Conservation (phyloP, 2,113 vertebrate species). For the Tenrec ecaudatus region DNA sequence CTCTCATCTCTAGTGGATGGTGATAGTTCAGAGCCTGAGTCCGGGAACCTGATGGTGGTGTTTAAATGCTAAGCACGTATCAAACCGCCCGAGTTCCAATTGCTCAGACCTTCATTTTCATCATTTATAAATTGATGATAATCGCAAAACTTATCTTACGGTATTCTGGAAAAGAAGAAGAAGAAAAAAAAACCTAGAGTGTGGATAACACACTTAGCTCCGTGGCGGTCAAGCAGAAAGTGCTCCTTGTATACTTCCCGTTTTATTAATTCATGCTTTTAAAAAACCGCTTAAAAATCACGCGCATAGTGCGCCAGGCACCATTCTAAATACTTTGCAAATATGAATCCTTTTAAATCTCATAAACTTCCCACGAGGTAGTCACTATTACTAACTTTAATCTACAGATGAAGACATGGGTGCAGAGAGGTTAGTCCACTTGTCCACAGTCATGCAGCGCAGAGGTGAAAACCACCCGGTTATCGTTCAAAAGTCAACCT, state of each 20-base stretch:
- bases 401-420: neutral
- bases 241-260: neutral
- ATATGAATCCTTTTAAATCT: neutral
- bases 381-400: neutral
- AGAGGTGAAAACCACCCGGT: neutral
- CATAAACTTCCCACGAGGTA: neutral
- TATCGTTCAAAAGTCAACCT: no score
- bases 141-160: neutral
- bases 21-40: neutral
- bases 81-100: neutral
- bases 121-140: neutral
- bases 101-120: neutral
- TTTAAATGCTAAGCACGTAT: neutral
- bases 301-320: neutral
- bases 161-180: neutral
- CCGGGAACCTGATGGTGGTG: neutral
- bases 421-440: neutral
- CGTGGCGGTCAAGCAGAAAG: neutral
- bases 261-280: neutral
- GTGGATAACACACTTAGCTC: neutral
- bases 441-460: neutral
- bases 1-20: neutral
- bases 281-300: neutral
- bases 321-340: neutral
- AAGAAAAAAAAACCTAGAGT: neutral